These are phyloP conservation scores for Arnoldichthys spilopterus DNA, from an alignment of 2,797 vertebrate species.

Conservation along the genomic window DNA sequence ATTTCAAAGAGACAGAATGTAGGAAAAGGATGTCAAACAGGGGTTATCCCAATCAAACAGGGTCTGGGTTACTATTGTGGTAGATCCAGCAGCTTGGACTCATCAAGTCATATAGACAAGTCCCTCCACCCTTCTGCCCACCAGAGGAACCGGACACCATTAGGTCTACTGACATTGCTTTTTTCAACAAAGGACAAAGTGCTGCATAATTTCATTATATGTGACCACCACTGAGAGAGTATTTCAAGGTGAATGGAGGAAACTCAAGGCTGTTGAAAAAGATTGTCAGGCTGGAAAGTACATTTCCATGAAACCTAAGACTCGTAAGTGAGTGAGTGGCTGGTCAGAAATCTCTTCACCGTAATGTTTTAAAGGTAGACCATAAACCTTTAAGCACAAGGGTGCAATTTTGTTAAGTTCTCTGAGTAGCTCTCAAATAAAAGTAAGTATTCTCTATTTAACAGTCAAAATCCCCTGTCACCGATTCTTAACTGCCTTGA, in stretches of 20 bases:
- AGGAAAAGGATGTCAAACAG: neutral
- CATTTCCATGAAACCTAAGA: slow-evolving; percentile 44
- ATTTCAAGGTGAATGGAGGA: slow-evolving; percentile 8
- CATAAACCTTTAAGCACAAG: slow-evolving; percentile 51
- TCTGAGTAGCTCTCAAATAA: slow-evolving; percentile 34
- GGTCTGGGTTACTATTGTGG: neutral
- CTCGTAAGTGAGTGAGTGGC: slow-evolving; percentile 33
- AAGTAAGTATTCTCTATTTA: slow-evolving; percentile 34
- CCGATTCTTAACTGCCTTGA: slow-evolving; percentile 36
- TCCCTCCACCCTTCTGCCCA: neutral
- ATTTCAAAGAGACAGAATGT: neutral
- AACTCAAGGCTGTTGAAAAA: slow-evolving; percentile 2
- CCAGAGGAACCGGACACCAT: neutral
- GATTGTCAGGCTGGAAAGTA: slow-evolving; percentile 10
- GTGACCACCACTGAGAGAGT: slow-evolving; percentile 11
- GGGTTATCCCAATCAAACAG: neutral
- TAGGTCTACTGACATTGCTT: neutral
- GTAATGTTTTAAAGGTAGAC: slow-evolving; percentile 42
- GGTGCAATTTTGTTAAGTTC: slow-evolving; percentile 46
- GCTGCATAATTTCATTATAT: slow-evolving; percentile 18
- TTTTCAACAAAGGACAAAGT: slow-evolving; percentile 15
- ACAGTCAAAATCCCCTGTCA: slow-evolving; percentile 35
- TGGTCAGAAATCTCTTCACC: slow-evolving; percentile 32
- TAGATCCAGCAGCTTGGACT: slow-evolving; percentile 16
- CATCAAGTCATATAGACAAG: neutral